These are phyloP conservation scores for Variabilichromis moorii DNA, from an alignment of 2,113 vertebrate species.

Conservation along the genomic window DNA sequence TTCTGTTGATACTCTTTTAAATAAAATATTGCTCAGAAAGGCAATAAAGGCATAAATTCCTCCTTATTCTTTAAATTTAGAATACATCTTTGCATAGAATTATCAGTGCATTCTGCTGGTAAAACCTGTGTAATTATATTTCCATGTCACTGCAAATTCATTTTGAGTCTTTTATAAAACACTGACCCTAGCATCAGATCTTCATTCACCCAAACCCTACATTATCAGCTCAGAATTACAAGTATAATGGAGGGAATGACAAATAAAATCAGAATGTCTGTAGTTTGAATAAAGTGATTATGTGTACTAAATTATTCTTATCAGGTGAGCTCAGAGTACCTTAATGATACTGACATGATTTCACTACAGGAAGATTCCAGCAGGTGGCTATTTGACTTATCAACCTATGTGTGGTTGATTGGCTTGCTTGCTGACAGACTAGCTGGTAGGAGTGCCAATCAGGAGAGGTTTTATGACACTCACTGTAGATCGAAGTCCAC, in stretches of 20 bases:
- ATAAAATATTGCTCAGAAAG: not conserved
- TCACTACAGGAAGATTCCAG: slow-evolving; percentile 25
- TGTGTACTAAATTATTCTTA: not conserved
- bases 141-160: not conserved
- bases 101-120: not conserved
- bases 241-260: not conserved
- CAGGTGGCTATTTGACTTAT: slow-evolving; percentile 21
- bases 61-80: not conserved
- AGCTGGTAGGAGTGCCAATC: slow-evolving; percentile 68
- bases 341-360: not conserved
- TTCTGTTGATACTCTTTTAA: not conserved
- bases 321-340: slow-evolving; percentile 19
- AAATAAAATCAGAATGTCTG: not conserved
- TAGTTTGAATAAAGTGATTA: not conserved
- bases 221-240: not conserved
- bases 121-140: not conserved
- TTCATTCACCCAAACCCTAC: not conserved
- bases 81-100: not conserved
- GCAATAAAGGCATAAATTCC: not conserved
- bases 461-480: slow-evolving; percentile 69
- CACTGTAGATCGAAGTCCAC: slow-evolving; percentile 67
- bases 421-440: not conserved
- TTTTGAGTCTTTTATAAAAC: not conserved
- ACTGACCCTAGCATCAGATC: not conserved
- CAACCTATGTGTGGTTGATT: not conserved